These are phyloP conservation scores for Orgyia antiqua DNA, from an alignment of 2,888 invertebrate genomes.

Conservation along the genomic window DNA sequence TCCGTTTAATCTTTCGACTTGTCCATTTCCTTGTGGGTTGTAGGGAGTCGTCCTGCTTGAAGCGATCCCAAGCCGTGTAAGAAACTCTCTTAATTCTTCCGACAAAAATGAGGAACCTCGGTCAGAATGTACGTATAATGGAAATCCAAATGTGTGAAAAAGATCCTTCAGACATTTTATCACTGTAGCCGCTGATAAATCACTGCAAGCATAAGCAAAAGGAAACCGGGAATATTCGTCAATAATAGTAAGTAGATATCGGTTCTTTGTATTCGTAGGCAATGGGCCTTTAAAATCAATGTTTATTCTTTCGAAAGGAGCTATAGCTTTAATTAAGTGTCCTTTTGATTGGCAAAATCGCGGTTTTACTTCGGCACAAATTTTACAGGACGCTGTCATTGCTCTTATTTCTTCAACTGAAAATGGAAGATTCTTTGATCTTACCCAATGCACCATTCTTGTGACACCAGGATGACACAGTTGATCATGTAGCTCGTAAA, in stretches of 20 bases:
- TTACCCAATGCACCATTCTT: neutral
- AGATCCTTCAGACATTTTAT: neutral
- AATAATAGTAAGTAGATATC: neutral
- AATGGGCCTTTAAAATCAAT: conserved; percentile 1
- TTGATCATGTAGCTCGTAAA: neutral
- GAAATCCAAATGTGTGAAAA: neutral
- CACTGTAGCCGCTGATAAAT: neutral
- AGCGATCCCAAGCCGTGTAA: neutral
- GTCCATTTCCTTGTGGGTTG: neutral
- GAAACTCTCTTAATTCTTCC: neutral
- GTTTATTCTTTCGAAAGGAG: neutral
- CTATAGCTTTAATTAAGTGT: neutral
- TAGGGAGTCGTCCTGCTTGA: neutral
- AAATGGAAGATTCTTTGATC: neutral
- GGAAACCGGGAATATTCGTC: neutral
- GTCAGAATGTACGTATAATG: neutral
- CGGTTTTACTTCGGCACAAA: neutral
- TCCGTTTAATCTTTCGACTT: conserved; percentile 1
- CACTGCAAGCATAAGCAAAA: neutral
- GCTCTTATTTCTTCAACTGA: neutral
- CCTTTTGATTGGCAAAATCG: neutral
- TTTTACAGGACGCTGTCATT: neutral
- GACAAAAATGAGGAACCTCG: neutral
- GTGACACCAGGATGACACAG: neutral
- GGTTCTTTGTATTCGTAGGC: neutral